These are phyloP conservation scores for Muscicapa adusta DNA, from an alignment of 2,113 vertebrate species.

Conservation along the genomic window DNA sequence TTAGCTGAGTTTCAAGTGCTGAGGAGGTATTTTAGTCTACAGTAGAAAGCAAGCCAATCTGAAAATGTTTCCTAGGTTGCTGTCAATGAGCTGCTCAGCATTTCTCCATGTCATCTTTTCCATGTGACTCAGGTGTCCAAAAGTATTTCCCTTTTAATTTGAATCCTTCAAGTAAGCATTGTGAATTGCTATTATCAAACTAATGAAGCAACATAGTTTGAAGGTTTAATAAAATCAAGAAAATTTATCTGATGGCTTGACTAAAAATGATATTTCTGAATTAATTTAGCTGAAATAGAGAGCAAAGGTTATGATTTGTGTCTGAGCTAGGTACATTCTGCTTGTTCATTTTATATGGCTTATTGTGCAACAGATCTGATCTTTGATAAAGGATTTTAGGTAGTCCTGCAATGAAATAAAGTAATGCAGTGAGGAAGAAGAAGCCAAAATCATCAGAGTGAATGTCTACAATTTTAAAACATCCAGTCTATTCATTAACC, in stretches of 20 bases:
- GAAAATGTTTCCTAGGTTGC: background rate
- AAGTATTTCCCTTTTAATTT: background rate
- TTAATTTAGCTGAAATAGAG: background rate
- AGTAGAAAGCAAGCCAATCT: background rate
- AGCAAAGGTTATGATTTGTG: background rate
- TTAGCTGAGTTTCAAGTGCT: constrained; percentile 40
- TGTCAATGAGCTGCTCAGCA: background rate
- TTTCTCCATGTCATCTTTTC: background rate
- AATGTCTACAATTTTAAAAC: background rate
- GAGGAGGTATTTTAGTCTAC: constrained; percentile 1
- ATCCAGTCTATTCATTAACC: background rate
- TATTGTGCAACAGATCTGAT: background rate
- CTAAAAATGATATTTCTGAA: background rate
- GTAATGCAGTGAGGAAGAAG: background rate
- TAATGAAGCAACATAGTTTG: background rate
- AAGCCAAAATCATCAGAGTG: background rate
- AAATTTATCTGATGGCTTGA: background rate
- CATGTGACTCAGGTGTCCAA: background rate
- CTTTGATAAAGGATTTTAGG: background rate
- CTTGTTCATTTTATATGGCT: background rate
- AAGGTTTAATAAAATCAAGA: background rate
- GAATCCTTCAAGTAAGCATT: background rate
- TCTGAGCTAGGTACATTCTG: background rate
- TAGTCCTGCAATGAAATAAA: background rate
- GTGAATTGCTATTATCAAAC: background rate